A percentile compares a stretch with the other conserved stretches of the same genome.
Evolutionary conservation across 2,113 vertebrate genomes (phyloP).

Genomic region (Artemisiospiza belli): DNA sequence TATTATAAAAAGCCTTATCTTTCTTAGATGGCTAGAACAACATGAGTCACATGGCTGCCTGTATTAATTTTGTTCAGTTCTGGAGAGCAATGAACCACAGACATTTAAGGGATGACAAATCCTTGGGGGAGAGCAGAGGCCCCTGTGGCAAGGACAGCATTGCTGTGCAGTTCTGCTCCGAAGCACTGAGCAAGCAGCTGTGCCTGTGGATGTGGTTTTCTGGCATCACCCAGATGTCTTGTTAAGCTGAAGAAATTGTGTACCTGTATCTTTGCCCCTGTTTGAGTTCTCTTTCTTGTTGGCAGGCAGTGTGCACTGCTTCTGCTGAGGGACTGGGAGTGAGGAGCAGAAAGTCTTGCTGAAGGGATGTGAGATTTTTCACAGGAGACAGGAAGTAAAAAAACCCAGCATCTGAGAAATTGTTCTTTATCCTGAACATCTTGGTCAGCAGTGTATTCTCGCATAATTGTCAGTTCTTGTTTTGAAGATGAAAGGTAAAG

Average conservation of each 20-base stretch:
- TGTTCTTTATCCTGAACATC: background rate
- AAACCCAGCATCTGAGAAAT: background rate
- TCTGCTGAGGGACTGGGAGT: background rate
- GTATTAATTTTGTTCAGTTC: background rate
- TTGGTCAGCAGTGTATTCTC: background rate
- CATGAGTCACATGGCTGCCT: background rate
- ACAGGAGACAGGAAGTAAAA: background rate
- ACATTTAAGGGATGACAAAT: background rate
- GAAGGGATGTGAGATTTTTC: background rate
- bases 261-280: background rate
- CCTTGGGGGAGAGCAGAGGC: background rate
- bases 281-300: background rate
- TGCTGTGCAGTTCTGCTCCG: background rate
- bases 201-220: accelerated
- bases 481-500: background rate
- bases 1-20: background rate
- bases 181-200: accelerated
- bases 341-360: background rate
- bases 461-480: background rate
- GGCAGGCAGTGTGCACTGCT: background rate
- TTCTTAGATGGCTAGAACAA: background rate
- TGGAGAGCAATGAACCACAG: background rate
- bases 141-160: background rate
- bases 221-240: background rate
- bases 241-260: background rate